Evolutionary conservation across 2,888 invertebrate genomes (phyloP), one percentile per base, ranked within the genome.

Genomic region (Uropetala carovei): DNA sequence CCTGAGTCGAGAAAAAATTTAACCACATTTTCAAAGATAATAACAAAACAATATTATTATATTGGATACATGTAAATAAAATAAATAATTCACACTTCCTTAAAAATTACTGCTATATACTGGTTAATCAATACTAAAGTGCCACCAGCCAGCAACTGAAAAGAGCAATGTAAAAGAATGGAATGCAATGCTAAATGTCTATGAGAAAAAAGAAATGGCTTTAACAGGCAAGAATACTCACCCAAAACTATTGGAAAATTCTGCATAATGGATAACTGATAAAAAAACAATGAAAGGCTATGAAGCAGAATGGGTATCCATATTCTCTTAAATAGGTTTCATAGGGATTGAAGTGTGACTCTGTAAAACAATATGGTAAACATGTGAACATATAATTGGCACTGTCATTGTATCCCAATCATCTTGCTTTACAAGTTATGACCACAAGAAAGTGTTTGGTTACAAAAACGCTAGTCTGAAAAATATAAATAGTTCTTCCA

Each of bases 101-200:
- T 64, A 89, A 64, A 89, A 60, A 89, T 75, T 68, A 89, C 89
- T 64, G 43, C 89, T 89, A 89, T 13, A 75, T 64, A 89, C 89
- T 89, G 89, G 89, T 89, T 43, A 89, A 64, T 89, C 89, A 68
- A 89, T 89, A 89, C 43, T 64, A n/a, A 64, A 89, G 89, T 89
- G 22, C 89, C 64, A 89, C 89, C 64, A 89, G 89, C 75, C 43
- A 86, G 86, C 86, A 64, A 64, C 30, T 43, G 27, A 43, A 64
- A 64, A 68, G 64, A 30, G 89, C 64, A 89, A 64, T 43, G 83
- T 83, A 57, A 30, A 43, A 43, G 27, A 89, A 64, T 89, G 89
- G 89, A 89, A 89, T 89, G 89, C 89, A 64, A 89, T 43, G 43
- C 60, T 22, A 43, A 27, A 56, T 43, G 57, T 56, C 43, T 43